Evolutionary conservation across 1,140 invertebrate species (phyloP).

Genomic region (Hypsibius dujardini): DNA sequence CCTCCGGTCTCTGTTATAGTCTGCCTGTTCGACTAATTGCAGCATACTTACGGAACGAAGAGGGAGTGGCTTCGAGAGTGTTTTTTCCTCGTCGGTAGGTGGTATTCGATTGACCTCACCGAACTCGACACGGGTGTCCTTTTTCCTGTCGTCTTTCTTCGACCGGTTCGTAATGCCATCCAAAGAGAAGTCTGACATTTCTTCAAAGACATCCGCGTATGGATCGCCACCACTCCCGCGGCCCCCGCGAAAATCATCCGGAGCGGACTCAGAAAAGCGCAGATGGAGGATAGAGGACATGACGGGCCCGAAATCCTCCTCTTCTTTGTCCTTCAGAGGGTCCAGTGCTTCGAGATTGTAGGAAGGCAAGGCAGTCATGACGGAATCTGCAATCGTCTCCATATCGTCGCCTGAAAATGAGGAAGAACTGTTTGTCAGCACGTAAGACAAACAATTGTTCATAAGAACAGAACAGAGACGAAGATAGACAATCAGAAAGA

Average conservation of each 20-base stretch:
- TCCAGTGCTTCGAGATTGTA: slow-evolving; percentile 1
- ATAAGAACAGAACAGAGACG: no score
- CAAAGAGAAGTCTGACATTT: background rate
- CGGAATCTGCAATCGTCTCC: background rate
- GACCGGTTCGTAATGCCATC: background rate
- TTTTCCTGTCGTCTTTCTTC: slow-evolving; percentile 10
- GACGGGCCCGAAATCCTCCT: background rate
- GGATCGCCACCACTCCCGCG: no score
- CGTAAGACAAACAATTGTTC: no score
- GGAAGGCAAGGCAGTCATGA: background rate
- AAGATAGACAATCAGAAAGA: no score
- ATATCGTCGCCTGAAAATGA: slow-evolving; percentile 1
- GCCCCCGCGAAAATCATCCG: background rate
- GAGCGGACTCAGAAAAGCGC: background rate
- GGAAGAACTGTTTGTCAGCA: no score
- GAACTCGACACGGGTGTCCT: slow-evolving; percentile 49
- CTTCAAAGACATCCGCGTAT: background rate
- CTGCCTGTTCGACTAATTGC: no score
- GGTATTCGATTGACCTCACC: no score
- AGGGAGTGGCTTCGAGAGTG: no score
- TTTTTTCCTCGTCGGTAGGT: no score
- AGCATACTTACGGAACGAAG: no score
- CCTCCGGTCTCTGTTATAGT: no score
- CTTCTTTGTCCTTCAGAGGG: background rate
- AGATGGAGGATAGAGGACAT: slow-evolving; percentile 9